phyloP scores from a whole-genome alignment of 2,113 vertebrate species.

The Coregonus clupeaformis region DNA sequence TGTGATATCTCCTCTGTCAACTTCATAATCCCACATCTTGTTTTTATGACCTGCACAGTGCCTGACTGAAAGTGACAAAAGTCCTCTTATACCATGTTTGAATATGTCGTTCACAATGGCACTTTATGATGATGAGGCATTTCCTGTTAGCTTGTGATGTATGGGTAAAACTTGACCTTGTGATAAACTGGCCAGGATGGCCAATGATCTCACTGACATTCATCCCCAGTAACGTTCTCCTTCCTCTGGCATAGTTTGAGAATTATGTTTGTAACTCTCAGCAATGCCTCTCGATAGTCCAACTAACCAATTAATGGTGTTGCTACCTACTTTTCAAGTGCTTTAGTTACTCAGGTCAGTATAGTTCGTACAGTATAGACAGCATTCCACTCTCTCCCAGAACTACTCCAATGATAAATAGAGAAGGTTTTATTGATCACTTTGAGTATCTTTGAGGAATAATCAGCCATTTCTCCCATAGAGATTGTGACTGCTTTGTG shows the following conservation, averaged over 20 bases:
- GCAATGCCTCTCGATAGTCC: slow-evolving; percentile 38
- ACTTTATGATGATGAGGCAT: slow-evolving; percentile 34
- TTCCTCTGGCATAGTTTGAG: neutral
- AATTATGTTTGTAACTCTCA: slow-evolving; percentile 34
- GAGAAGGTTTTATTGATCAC: slow-evolving; percentile 31
- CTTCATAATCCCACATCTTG: slow-evolving; percentile 8
- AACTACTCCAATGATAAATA: slow-evolving; percentile 9
- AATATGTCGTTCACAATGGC: slow-evolving; percentile 18
- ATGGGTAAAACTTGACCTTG: neutral
- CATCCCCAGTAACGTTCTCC: neutral
- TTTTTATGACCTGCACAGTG: slow-evolving; percentile 43
- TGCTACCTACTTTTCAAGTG: slow-evolving; percentile 57
- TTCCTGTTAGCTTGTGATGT: neutral
- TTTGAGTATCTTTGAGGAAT: neutral
- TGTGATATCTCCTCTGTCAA: neutral
- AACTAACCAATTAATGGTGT: slow-evolving; percentile 20
- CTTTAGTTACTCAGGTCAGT: slow-evolving; percentile 71
- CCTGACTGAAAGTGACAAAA: slow-evolving; percentile 26
- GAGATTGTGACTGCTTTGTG: slow-evolving; percentile 4
- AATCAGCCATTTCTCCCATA: slow-evolving; percentile 36
- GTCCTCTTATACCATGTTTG: neutral
- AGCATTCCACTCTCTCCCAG: slow-evolving; percentile 55
- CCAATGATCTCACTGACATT: neutral
- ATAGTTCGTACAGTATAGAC: slow-evolving; percentile 39
- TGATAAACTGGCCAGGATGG: slow-evolving; percentile 20